Base-by-base conservation (phyloP, 2,797 vertebrate genomes). In the Odontamblyopus lacepedii region DNA sequence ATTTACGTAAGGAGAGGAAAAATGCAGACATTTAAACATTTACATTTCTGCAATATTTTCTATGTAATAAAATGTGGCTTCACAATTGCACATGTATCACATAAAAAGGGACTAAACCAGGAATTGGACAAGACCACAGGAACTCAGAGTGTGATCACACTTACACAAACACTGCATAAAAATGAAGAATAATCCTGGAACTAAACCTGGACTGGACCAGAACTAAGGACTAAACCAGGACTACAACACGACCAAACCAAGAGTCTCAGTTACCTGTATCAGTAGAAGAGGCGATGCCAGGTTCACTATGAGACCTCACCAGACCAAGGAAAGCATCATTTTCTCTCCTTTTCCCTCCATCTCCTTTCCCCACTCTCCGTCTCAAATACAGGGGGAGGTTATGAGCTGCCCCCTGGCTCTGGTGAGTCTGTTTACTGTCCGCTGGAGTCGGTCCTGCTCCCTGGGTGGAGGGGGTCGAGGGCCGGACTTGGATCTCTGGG, bases 271-370 rank as follows among this genome's bases (percentile, higher is more conserved):
- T 75, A 96, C 96, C 95, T 55, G 91, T 91, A 1, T 87, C 85
- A 7, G 86, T 86, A 0, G 89, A 93, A 6, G 86, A 92, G 76
- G 90, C 81, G 23, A 98, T 91, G 0, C 96, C 96, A 0, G 98
- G 98, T 79, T 99, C 97, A 9, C 98, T 99, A 89, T 96, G 96
- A 0, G 96, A 97, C 86, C 98, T 92, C 51, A 95, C 73, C 5
- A 98, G 93, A 16, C 86, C 91, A 19, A 90, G 70, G 53, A 90
- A 81, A 8, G 84, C 82, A 9, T 92, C 91, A 1, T 88, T 83
- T 23, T 82, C 82, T 68, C 79, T 81, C 63, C 78, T 82, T 26
- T 82, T 79, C 16, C 74, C 83, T 63, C 74, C 86, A 32, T 81
- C 86, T 38, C 59, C 74, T 78, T 68, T 88, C 19, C 79, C 87